Base-by-base conservation (phyloP, 2,888 invertebrate genomes). In the Abrostola tripartita region DNA sequence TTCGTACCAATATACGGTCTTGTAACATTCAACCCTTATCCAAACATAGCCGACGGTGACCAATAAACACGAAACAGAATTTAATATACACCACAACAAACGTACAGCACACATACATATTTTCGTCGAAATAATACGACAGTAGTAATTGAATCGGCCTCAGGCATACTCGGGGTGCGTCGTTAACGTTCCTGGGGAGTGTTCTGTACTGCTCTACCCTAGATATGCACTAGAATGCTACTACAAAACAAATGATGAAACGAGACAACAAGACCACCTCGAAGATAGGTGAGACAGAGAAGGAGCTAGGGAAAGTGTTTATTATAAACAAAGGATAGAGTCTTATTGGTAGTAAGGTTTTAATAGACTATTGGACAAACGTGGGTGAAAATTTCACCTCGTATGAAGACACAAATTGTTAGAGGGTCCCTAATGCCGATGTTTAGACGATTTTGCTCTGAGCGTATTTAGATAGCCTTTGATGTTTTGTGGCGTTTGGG, bases 131-230 rank as follows among this genome's bases (percentile, higher is more conserved):
- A 93, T 93, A 93, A 93, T 93, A 93, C 92, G 89, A 91, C 91
- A 90, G 92, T 93, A 92, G 94, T 94, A 94, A 94, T 94, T 93
- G 94, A 93, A 93, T 94, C 93, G 92, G 93, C 94, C 93, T 90
- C 89, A 89, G 93, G 94, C 93, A 87, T 88, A 90, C 90, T 90
- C 91, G 90, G 92, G 84, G 91, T 86, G 85, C 86, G 91, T 90
- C 92, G 92, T 93, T 93, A 92, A 92, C 93, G 93, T 92, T 92
- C 93, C 90, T 91, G 88, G 89, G 91, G 93, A 76, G 91, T 89
- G 87, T 88, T 88, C 83, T 84, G 83, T 85, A 84, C 85, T 81
- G 84, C 81, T 85, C 84, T 87, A 89, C 88, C 88, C 88, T 89
- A 87, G 90, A 90, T 89, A 89, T 92, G 92, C 92, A 92, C 92